These are phyloP conservation scores for Pseudococcus viburni DNA, from an alignment of 2,888 invertebrate genomes.

Conservation along the genomic window DNA sequence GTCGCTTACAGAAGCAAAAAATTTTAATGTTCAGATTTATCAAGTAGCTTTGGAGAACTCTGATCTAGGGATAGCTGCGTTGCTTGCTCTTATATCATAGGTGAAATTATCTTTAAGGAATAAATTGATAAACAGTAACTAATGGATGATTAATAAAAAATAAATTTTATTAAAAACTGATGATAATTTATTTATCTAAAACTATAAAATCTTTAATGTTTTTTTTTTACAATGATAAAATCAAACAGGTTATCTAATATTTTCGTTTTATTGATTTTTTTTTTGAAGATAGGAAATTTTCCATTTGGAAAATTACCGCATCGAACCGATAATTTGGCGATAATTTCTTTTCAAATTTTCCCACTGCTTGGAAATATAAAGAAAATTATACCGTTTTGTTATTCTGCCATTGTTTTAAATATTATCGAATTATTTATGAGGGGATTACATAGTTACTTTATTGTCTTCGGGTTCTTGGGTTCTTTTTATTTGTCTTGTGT, in stretches of 20 bases:
- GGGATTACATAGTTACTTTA: neutral
- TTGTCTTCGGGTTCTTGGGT: neutral
- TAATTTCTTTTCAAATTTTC: neutral
- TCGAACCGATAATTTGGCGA: neutral
- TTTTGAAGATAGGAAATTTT: neutral
- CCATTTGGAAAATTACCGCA: neutral
- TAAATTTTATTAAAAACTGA: neutral
- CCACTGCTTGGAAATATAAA: neutral
- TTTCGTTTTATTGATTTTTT: neutral
- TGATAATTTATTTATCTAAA: neutral
- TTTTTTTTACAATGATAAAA: neutral
- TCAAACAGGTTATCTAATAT: neutral
- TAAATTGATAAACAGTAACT: neutral
- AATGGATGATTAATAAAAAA: neutral
- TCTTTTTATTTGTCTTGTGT: neutral
- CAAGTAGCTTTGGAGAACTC: no score
- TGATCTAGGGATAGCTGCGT: no score
- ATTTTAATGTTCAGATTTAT: no score
- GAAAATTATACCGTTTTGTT: neutral
- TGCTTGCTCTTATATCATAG: no score
- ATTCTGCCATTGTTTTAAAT: neutral
- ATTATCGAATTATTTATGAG: constrained; percentile 2
- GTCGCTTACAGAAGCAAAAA: no score
- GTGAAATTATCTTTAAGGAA: neutral
- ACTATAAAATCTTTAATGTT: neutral